Evolutionary conservation across 2,888 invertebrate genomes (phyloP), one percentile per base, ranked within the genome.

Genomic region (Hydroisotoma schaefferi): DNA sequence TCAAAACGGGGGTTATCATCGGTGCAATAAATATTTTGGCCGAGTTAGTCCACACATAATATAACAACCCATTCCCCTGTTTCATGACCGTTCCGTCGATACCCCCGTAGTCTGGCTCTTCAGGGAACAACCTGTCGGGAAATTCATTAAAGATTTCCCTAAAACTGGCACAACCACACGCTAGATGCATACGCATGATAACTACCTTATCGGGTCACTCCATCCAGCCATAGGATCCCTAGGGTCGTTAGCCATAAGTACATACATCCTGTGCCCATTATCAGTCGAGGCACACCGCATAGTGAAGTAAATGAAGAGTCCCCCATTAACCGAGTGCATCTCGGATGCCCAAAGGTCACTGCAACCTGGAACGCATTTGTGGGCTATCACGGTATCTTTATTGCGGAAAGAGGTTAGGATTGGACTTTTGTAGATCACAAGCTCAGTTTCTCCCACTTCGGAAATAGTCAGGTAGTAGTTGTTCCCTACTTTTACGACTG

Each of bases 271-370:
- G 40, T 65, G 65, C 46, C 48, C 46, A 10, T 40, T 44, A 10
- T 28, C 46, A 8, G 46, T 25, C 5, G 38, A 43, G 12, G 27
- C 44, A 3, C 44, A 8, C 33, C 60, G 10, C 60, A 60, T 60
- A 22, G 59, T 58, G 33, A 67, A 67, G 47, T 67, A 61, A 51
- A 67, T 61, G 52, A 60, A 68, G 10, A 68, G 44, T 6, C 59
- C 52, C n/a, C 64, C 66, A 26, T 66, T 29, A 0, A 68, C 59
- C 27, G 43, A 2, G 38, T 68, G 68, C 62, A 68, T 68, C 57
- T 68, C 68, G 20, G 58, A 57, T 1, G 61, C 63, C 67, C 67
- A 67, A 2, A 67, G 44, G 27, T 67, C 59, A 0, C 51, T 48
- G 43, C 40, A 65, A 23, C 63, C 61, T 33, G 26, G 37, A 1